These are phyloP conservation scores for Hapalemur alaotrensis DNA, from an alignment of 2,797 vertebrate species.

Conservation along the genomic window DNA sequence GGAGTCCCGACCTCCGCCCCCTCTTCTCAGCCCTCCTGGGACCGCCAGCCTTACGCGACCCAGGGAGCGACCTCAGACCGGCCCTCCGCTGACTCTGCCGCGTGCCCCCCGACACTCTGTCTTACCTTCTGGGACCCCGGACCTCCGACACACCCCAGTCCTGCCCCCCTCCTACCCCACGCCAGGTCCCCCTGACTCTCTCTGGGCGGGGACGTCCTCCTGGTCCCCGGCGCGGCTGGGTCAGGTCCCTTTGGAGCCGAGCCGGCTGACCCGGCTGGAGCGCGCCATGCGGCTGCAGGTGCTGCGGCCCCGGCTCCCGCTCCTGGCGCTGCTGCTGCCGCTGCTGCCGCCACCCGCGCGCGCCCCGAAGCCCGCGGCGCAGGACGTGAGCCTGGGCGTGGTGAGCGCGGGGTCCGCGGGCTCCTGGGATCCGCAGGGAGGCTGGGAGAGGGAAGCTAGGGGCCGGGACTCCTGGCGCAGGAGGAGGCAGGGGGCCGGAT, in stretches of 20 bases:
- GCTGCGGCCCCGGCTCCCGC: not conserved
- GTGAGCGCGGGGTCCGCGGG: slow-evolving; percentile 48
- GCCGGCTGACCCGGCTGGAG: not conserved
- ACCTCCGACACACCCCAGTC: not conserved
- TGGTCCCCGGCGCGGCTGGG: not conserved
- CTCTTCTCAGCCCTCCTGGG: not conserved
- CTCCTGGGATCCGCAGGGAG: not conserved
- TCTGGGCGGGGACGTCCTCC: not conserved
- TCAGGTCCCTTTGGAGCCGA: not conserved
- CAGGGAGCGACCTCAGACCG: not conserved
- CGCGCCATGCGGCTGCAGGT: slow-evolving; percentile 2
- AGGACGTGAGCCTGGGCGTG: slow-evolving; percentile 75
- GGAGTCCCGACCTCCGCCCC: not conserved
- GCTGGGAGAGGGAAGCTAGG: not conserved
- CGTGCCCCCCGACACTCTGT: fast-evolving
- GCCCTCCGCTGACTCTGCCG: not conserved
- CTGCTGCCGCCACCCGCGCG: not conserved
- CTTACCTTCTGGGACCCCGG: not conserved
- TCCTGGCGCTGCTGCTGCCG: not conserved
- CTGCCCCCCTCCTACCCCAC: not conserved
- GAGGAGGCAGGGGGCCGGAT: not conserved
- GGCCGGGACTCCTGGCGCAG: too few species aligned
- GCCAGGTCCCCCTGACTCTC: not conserved
- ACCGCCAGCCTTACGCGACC: too few species aligned
- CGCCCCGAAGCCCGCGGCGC: slow-evolving; percentile 17